Evolutionary conservation across 2,888 invertebrate genomes (phyloP), one percentile per base, ranked within the genome.

Genomic region (Abrostola triplasia): DNA sequence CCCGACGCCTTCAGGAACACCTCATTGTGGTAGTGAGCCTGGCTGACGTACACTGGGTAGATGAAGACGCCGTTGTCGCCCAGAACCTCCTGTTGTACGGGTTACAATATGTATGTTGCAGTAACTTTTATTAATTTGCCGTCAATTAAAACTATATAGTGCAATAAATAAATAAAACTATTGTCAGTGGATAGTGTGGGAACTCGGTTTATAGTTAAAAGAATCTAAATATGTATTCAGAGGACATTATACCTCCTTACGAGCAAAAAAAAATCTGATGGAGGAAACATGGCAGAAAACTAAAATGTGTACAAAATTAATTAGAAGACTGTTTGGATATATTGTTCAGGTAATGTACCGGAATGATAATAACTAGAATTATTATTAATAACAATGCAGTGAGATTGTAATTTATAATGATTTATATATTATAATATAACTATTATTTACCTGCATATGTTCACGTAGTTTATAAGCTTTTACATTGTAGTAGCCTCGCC

Each of bases 1-100:
- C 96, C 96, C 0, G 95, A 88, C 1, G 95, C 90, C 71, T 96
- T 95, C 47, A 95, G 88, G 73, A 95, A 86, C 69, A 96, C 96
- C 67, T 96, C 95, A 69, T 96, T 93, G 88, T 97, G 97, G 60
- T 95, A 94, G 38, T 96, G 95, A 0, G 98, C 97, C 0, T 95
- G 85, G 6, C 92, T 90, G 12, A 95, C 95, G 88, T 96, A 96
- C 58, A 96, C 96, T 12, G 98, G 98, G 82, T 96, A 97, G 37
- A 98, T 84, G 0, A 98, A 89, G 1, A 98, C 96, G 7, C 97
- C 98, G 83, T 96, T 93, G 0, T 95, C 89, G 11, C 97, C 96
- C 12, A 98, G 92, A n/a, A 96, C 85, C 51, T 93, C 87, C 95
- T 96, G 87, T 38, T 72, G 60, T 24, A 11, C 35, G 36, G 9